Conservation (phyloP, 1,140 invertebrate species). For the Amphibalanus amphitrite region DNA sequence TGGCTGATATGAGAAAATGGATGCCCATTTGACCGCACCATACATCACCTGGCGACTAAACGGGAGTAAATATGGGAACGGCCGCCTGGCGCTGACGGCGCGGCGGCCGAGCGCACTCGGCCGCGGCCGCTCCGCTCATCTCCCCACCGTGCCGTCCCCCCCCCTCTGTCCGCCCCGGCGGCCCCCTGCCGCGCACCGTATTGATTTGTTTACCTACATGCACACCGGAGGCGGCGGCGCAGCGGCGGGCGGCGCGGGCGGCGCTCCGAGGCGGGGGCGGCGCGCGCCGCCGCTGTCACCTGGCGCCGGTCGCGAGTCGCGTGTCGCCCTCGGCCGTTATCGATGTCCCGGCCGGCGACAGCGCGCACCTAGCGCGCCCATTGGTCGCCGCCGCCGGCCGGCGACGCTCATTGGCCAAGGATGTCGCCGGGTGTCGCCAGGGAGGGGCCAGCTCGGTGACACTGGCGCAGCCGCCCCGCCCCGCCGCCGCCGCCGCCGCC, state of each 20-base stretch:
- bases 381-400: neutral
- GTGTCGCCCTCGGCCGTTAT: neutral
- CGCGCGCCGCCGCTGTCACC: neutral
- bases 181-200: neutral
- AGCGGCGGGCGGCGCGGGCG: no score
- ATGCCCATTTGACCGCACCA: slow-evolving; percentile 1
- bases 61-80: neutral
- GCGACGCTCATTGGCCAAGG: neutral
- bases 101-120: neutral
- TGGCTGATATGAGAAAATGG: slow-evolving; percentile 1
- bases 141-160: neutral
- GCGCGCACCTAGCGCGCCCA: neutral
- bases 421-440: neutral
- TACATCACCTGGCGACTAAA: neutral
- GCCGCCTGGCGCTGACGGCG: neutral
- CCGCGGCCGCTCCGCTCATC: neutral
- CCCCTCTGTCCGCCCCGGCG: neutral
- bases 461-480: neutral
- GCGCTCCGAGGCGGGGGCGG: no score
- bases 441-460: neutral
- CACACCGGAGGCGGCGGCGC: neutral
- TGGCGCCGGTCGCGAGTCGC: neutral
- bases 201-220: slow-evolving; percentile 1
- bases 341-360: neutral
- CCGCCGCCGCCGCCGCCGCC: no score